Evolutionary conservation across 2,797 vertebrate genomes (phyloP), one percentile per base, ranked within the genome.

Genomic region (Pangasius djambal): DNA sequence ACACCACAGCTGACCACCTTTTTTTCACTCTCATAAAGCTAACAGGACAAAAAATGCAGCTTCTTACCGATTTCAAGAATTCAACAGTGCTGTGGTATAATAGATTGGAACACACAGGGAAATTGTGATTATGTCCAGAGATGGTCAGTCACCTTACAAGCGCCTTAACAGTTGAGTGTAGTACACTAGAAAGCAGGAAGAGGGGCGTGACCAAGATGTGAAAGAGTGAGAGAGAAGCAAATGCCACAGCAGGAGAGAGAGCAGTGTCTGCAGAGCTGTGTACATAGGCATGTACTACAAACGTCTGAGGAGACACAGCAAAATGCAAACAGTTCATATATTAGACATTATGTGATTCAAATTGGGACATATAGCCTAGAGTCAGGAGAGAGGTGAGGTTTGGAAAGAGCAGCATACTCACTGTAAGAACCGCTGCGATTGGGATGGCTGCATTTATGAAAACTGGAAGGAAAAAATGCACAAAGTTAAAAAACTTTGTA

Each of bases 371-470:
- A 20, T n/a, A 12, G 6, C 16, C 3, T 0, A n/a, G 0, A 52
- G 40, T 65, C 40, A 37, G 74, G 50, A 37, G 37, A 18, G 70
- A n/a, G 28, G 1, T 83, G 59, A 67, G 61, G 37, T 31, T 22
- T 50, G 44, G 48, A 50, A 22, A 50, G 4, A 67, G 22, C n/a
- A 0, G 55, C 44, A 44, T 92, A 97, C 98, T 98, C 96, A 99
- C 98, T 87, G 95, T 99, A 89, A 99, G 96, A 52, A 99, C 98
- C 13, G 98, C 99, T 90, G 97, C 97, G 22, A 99, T 99, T 50
- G 99, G 98, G 93, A 99, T 98, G 81, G 99, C 99, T 52, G 99
- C 98, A 94, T 99, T 99, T 98, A 99, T 99, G 94, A 99, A 99
- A 94, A 99, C 99, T 99, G 95, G 28, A 91, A 95, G 75, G 82